These are phyloP conservation scores for Masticophis lateralis DNA, from an alignment of 2,797 vertebrate genomes.

Conservation along the genomic window DNA sequence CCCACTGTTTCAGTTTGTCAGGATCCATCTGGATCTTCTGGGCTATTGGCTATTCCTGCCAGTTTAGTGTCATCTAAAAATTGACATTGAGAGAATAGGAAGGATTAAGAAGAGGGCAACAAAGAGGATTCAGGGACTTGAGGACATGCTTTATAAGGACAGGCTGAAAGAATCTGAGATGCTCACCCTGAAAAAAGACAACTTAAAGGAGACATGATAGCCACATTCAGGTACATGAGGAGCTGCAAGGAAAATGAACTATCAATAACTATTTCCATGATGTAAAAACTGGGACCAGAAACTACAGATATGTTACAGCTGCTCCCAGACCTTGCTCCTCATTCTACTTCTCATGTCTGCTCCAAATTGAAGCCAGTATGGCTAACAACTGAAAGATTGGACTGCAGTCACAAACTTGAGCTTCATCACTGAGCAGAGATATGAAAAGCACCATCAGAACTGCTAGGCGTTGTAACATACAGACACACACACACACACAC, in stretches of 20 bases:
- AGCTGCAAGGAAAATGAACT: not conserved
- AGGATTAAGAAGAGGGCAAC: not conserved
- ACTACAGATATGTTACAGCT: not conserved
- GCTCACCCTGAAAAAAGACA: not conserved
- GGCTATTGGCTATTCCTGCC: no score
- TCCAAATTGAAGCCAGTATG: not conserved
- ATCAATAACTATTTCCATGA: not conserved
- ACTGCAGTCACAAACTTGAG: not conserved
- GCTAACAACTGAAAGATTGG: not conserved
- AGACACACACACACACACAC: not conserved
- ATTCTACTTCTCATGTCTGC: not conserved
- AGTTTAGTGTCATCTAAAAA: no score
- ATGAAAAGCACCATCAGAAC: no score
- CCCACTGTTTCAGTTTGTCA: no score
- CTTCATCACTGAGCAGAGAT: not conserved
- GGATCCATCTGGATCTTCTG: no score
- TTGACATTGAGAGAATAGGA: not conserved
- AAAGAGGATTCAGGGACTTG: not conserved
- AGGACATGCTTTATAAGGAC: not conserved
- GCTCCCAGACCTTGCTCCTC: not conserved
- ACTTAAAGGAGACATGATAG: not conserved
- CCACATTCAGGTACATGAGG: not conserved
- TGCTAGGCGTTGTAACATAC: not conserved
- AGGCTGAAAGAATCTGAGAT: not conserved
- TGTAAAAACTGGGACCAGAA: not conserved